Base-by-base conservation (phyloP, 2,888 invertebrate genomes). In the Sminthurinus aureus region DNA sequence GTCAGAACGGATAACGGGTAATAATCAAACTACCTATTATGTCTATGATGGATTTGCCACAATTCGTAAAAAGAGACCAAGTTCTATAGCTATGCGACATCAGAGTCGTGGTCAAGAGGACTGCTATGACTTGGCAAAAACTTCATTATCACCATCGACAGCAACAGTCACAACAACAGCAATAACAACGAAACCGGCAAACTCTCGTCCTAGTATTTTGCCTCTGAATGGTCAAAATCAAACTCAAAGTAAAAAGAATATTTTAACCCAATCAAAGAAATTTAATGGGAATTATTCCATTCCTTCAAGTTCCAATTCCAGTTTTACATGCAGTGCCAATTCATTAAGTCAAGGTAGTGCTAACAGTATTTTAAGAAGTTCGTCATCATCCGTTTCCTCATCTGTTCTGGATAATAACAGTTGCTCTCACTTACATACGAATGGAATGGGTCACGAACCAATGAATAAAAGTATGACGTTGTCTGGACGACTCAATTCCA, bases 41-140 rank as follows among this genome's bases (percentile, higher is more conserved):
- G 85, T 96, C 80, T 94, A 95, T 90, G 96, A 96, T 91, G 96
- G 96, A 83, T 96, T 95, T 91, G 96, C 96, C 80, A 96, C 96
- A n/a, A 95, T 96, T 18, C 88, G 90, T 79, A 89, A 89, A 79
- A 87, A 88, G 77, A 87, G 88, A 12, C 87, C 87, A 15, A 87
- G 86, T 82, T 86, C 87, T 6, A 86, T 88, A 82, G 87, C 86
- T 15, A 82, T 85, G 76, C 22, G 86, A 76, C 86, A 87, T 74
- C 38, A 38, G 3, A 38, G 38, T 38, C 38, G 38, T 1, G 38
- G 38, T 38, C 85, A 87, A 67, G 85, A 87, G 26, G 87, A 87
- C 80, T 86, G 84, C 24, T 88, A 87, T 76, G 86, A 87, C 76
- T 84, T 87, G 81, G 87, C 88, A 51, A 82, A 85, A 66, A 84